These are phyloP conservation scores for Zaprionus ornatus DNA, from an alignment of 1,140 invertebrate genomes.

Conservation along the genomic window DNA sequence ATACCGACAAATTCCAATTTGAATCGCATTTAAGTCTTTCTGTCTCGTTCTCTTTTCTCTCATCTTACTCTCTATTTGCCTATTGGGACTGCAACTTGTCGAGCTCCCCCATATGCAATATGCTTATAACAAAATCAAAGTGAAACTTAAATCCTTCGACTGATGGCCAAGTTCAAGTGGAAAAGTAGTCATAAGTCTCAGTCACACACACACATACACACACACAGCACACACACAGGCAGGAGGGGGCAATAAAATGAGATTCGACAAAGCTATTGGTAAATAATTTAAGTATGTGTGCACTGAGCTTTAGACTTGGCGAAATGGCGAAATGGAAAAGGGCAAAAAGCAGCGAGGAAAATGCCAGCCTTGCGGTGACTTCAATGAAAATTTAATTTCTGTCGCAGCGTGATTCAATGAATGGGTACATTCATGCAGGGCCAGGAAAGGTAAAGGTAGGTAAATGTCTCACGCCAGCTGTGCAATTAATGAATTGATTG, in stretches of 20 bases:
- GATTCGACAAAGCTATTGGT: slow-evolving; percentile 41
- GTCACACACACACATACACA: slow-evolving; percentile 22
- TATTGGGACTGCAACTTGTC: neutral
- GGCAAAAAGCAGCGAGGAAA: neutral
- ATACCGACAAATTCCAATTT: too few relatives aligned
- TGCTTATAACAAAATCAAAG: slow-evolving; percentile 23
- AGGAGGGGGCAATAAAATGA: slow-evolving; percentile 52
- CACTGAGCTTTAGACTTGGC: slow-evolving; percentile 26
- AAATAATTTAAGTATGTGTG: slow-evolving; percentile 74
- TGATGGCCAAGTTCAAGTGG: slow-evolving; percentile 65
- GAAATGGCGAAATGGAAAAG: neutral
- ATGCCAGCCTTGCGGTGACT: slow-evolving; percentile 23
- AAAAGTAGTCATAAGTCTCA: slow-evolving; percentile 63
- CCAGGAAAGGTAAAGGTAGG: neutral
- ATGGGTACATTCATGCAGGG: slow-evolving; percentile 43
- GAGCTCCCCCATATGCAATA: slow-evolving; percentile 13
- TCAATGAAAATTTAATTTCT: slow-evolving; percentile 64
- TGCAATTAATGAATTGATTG: slow-evolving; percentile 70
- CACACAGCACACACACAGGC: neutral
- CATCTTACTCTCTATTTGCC: neutral
- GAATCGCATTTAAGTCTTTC: neutral
- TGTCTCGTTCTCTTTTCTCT: too few relatives aligned
- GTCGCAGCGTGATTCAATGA: slow-evolving; percentile 50
- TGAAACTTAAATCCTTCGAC: slow-evolving; percentile 36
- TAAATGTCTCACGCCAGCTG: slow-evolving; percentile 16